Conservation (phyloP, 2,888 invertebrate species). For the Eustalomyia histrio region DNA sequence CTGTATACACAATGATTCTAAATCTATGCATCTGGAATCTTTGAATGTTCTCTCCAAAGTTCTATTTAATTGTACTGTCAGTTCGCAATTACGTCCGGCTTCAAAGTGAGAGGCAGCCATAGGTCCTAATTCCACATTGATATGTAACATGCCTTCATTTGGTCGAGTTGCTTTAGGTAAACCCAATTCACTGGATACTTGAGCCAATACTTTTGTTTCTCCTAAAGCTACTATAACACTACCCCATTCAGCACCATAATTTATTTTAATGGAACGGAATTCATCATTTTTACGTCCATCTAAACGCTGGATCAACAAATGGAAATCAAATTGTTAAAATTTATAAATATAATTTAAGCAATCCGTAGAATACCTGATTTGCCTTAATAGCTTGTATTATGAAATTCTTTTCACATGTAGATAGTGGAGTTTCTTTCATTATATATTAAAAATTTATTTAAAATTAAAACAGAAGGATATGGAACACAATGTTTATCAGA, state of each 20-base stretch:
- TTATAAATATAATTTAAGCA: not conserved
- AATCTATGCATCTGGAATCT: conserved; percentile 94
- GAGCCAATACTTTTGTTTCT: conserved; percentile 91
- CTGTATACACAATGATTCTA: conserved; percentile 96
- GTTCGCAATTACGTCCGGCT: conserved; percentile 86
- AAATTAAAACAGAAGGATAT: no score
- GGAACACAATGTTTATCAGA: not conserved
- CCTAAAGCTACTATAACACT: conserved; percentile 89
- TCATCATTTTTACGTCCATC: conserved; percentile 89
- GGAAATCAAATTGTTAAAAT: conserved; percentile 69
- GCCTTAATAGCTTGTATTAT: conserved; percentile 83
- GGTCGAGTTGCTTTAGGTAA: conserved; percentile 91
- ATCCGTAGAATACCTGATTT: conserved; percentile 81
- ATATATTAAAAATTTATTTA: conserved; percentile 67
- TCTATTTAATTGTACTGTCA: conserved; percentile 87
- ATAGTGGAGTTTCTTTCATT: conserved; percentile 84
- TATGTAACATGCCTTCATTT: conserved; percentile 91
- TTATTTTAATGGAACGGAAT: conserved; percentile 85
- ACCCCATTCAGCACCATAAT: conserved; percentile 91
- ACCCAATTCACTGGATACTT: conserved; percentile 93
- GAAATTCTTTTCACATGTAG: conserved; percentile 87
- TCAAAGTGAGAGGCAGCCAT: conserved; percentile 94
- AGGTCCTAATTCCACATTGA: conserved; percentile 92
- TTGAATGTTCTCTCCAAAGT: conserved; percentile 93
- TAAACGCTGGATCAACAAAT: conserved; percentile 82